Conservation (phyloP, 37 sponge, comb jelly and placozoan species). For the Chondrilla cf. caribensis region DNA sequence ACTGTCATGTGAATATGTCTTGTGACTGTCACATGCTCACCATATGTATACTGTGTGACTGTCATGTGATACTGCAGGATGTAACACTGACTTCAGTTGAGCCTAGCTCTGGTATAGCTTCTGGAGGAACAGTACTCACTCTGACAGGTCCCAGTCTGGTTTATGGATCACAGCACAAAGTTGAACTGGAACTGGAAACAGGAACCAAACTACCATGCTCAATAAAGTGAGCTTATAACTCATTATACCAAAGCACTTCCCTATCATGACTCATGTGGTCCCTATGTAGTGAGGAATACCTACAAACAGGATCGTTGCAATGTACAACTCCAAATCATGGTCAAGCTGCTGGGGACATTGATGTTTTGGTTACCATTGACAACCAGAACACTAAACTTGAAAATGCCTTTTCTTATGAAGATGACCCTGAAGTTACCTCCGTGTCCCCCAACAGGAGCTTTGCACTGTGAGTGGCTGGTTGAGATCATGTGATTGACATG, state of each 20-base stretch:
- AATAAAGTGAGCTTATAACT: too few relatives aligned
- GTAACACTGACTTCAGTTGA: not conserved
- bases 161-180: not conserved
- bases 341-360: too few relatives aligned
- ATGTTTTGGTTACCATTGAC: too few relatives aligned
- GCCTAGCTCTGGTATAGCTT: not conserved
- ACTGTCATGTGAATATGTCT: not conserved
- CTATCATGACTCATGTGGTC: too few relatives aligned
- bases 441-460: not conserved
- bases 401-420: not conserved
- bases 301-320: not conserved
- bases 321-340: not conserved
- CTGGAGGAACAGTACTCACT: conserved; percentile 11
- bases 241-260: too few relatives aligned
- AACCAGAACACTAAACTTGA: too few relatives aligned
- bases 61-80: not conserved
- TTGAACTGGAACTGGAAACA: not conserved
- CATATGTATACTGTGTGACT: too few relatives aligned
- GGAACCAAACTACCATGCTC: too few relatives aligned
- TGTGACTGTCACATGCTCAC: too few relatives aligned
- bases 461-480: not conserved
- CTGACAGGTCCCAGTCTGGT: not conserved
- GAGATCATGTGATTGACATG: not conserved
- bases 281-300: too few relatives aligned
- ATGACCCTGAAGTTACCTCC: not conserved